phyloP scores from a whole-genome alignment of 2,113 vertebrate genomes.

The Leucopternis melanops region DNA sequence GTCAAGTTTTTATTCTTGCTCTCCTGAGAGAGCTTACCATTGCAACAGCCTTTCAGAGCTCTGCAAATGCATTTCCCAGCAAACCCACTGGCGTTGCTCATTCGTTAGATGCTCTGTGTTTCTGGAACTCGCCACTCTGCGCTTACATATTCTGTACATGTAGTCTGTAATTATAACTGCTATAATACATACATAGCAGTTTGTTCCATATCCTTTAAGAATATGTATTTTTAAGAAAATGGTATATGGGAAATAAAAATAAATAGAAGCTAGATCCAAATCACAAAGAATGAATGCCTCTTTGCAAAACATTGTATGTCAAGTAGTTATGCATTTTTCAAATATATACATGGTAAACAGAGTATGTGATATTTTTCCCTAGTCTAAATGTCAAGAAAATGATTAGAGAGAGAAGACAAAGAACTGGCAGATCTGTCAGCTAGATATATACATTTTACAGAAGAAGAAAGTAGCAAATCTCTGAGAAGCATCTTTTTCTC shows the following conservation, averaged over 20 bases:
- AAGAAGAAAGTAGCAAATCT: neutral
- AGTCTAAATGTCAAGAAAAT: neutral
- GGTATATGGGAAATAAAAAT: conserved; percentile 50
- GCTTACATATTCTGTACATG: too few species aligned
- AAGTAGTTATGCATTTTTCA: neutral
- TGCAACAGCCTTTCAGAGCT: too few species aligned
- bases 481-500: neutral
- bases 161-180: too few species aligned
- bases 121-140: too few species aligned
- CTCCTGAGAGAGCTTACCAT: too few species aligned
- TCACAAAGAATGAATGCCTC: conserved; percentile 29
- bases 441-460: neutral
- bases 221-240: too few species aligned
- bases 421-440: neutral
- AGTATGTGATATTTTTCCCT: neutral
- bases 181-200: too few species aligned
- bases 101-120: too few species aligned
- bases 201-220: too few species aligned
- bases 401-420: neutral
- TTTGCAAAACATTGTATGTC: neutral
- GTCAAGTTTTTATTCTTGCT: too few species aligned
- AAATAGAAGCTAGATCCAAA: neutral
- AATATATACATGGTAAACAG: conserved; percentile 6
- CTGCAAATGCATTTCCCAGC: too few species aligned
- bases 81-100: too few species aligned